Conservation (phyloP, 2,797 vertebrate genomes). For the Falco concolor region DNA sequence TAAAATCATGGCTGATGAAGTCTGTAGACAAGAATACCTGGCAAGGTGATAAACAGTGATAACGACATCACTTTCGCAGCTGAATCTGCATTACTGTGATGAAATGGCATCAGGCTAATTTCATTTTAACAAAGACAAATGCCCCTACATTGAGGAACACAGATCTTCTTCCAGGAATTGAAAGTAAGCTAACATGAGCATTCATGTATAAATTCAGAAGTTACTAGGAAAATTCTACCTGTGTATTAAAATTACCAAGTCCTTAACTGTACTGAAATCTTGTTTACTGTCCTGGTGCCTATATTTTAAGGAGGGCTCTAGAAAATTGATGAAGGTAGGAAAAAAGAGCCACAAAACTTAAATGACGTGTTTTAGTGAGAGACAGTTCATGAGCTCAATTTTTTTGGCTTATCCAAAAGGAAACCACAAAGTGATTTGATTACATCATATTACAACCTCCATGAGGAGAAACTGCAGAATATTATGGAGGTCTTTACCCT, state of each 20-base stretch:
- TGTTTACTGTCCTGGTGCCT: fast-evolving
- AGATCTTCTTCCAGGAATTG: neutral
- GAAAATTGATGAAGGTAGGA: neutral
- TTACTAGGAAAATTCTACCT: neutral
- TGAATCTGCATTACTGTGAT: neutral
- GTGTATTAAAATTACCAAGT: neutral
- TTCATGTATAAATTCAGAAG: neutral
- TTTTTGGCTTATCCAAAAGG: neutral
- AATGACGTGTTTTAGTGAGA: neutral
- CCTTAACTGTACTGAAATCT: neutral
- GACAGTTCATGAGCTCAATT: neutral
- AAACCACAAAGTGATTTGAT: neutral
- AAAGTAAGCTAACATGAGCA: neutral
- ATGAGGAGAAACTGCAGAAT: neutral
- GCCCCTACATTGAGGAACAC: neutral
- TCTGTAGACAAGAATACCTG: neutral
- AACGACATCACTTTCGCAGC: neutral
- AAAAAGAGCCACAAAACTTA: neutral
- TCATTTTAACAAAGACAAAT: neutral
- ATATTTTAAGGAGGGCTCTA: neutral
- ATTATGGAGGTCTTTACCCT: neutral
- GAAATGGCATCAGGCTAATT: neutral
- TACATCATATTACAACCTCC: neutral
- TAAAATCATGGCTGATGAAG: neutral
- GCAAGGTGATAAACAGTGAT: neutral